phyloP scores from a whole-genome alignment of 2,888 invertebrate species.

The Drosophila parthenogenetica region DNA sequence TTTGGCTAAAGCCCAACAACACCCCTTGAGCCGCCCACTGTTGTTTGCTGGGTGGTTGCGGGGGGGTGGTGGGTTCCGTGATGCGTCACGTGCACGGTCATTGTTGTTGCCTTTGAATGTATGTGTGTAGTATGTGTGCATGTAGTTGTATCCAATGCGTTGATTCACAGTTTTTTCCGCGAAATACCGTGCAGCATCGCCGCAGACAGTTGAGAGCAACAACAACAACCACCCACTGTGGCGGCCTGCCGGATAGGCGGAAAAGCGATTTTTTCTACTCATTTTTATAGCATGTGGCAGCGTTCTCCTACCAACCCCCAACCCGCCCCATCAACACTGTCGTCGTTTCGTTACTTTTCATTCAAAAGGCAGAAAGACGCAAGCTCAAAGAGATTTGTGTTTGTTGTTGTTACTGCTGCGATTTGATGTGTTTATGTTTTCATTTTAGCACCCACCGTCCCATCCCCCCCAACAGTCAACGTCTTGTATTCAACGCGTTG shows the following conservation, averaged over 20 bases:
- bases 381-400: conserved; percentile 68
- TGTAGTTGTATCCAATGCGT: conserved; percentile 57
- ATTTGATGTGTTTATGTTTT: conserved; percentile 77
- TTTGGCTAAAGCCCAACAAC: conserved; percentile 46
- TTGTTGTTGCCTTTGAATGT: conserved; percentile 46
- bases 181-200: conserved; percentile 66
- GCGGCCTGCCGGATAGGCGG: conserved; percentile 56
- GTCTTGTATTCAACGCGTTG: conserved; percentile 25
- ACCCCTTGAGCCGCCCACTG: conserved; percentile 29
- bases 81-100: conserved; percentile 74
- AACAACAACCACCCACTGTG: conserved; percentile 19
- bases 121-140: conserved; percentile 30
- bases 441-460: conserved; percentile 32
- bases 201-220: conserved; percentile 31
- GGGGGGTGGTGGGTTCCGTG: conserved; percentile 20
- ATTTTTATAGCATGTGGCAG: conserved; percentile 57
- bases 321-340: background rate
- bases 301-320: background rate
- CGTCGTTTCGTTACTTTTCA: conserved; percentile 38
- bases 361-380: conserved; percentile 33
- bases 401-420: conserved; percentile 52
- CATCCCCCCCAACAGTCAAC: background rate
- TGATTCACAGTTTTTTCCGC: conserved; percentile 78
- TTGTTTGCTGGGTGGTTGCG: background rate
- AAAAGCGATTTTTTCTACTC: conserved; percentile 77